Base-by-base conservation (phyloP, 2,113 vertebrate genomes). In the Ranitomeya variabilis region DNA sequence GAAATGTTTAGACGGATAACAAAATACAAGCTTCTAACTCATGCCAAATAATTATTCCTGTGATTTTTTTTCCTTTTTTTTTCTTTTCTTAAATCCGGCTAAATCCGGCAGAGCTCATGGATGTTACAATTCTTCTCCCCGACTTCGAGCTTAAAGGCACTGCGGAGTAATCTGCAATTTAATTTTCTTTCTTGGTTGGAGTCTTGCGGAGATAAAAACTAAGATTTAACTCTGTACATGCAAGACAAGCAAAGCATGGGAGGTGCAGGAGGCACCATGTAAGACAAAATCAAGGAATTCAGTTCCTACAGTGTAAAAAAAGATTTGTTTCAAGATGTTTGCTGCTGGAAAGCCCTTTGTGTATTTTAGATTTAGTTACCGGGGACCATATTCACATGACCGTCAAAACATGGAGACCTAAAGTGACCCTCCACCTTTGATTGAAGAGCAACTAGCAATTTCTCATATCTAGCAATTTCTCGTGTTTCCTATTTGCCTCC, bases 11-110 rank as follows among this genome's bases (percentile, higher is more conserved):
- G 80, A 89, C 57, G 87, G 80, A 83, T 84, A 83, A 89, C 80
- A 83, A 76, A 88, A 88, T 87, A 86, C 52, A 64, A 77, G 85
- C 80, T 57, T 77, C 60, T 71, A 84, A 89, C 87, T 83, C 67
- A 83, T 88, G 80, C 80, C 80, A 89, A 84, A 89, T 84, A 89
- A 89, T 84, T 89, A 89, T 89, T 89, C 57, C 80, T 83, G 57
- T 89, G 80, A 89, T 89, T 77, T 89, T 89, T 87, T 59, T 86
- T 81, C 84, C 64, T 89, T 89, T 87, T 59, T 86, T 81, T 83
- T 83, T 74, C 52, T 86, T 86, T 77, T 76, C 73, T 87, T 80
- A 81, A 88, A 89, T 89, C 87, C 87, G 51, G 71, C 87, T 88
- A 88, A 88, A 88, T 88, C 87, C 87, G 31, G 80, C 57, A 89